Conservation (phyloP, 2,797 vertebrate species). For the Microctenopoma steveboyesi region DNA sequence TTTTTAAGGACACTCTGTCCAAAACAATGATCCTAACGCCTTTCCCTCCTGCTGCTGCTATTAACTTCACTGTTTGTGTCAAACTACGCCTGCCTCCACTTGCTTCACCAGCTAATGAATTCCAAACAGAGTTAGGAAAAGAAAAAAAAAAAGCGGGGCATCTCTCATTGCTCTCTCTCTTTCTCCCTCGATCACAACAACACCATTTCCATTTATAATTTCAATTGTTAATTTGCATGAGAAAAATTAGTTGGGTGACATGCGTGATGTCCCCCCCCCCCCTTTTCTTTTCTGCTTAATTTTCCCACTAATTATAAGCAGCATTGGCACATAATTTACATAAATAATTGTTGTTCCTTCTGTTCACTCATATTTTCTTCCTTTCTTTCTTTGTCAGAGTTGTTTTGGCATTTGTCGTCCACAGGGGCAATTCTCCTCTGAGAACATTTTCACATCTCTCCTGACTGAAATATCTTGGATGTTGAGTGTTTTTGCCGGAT, state of each 20-base stretch:
- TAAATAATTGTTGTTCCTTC: slow-evolving; percentile 99
- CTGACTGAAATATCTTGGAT: slow-evolving; percentile 77
- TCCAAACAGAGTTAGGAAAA: slow-evolving; percentile 80
- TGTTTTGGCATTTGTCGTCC: slow-evolving; percentile 84
- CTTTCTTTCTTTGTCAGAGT: slow-evolving; percentile 82
- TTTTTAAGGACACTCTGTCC: slow-evolving; percentile 49
- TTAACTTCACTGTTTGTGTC: slow-evolving; percentile 81
- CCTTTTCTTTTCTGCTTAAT: slow-evolving; percentile 85
- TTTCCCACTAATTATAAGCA: slow-evolving; percentile 96
- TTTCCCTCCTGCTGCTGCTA: slow-evolving; percentile 64
- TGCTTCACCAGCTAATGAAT: slow-evolving; percentile 88
- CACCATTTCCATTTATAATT: slow-evolving; percentile 99
- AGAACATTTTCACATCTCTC: slow-evolving; percentile 78
- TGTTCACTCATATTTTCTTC: slow-evolving; percentile 89
- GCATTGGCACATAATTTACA: slow-evolving; percentile 99
- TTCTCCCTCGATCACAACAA: slow-evolving; percentile 87
- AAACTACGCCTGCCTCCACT: slow-evolving; percentile 81
- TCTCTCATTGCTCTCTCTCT: slow-evolving; percentile 80
- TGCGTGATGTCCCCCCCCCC: slow-evolving; percentile 82
- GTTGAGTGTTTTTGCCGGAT: slow-evolving; percentile 64
- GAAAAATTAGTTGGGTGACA: slow-evolving; percentile 97
- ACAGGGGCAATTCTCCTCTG: slow-evolving; percentile 79
- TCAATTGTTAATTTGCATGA: slow-evolving; percentile 98
- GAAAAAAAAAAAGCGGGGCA: slow-evolving; percentile 57
- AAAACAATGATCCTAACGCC: slow-evolving; percentile 56